Evolutionary conservation across 2,797 vertebrate genomes (phyloP).

Genomic region (Acipenser ruthenus): DNA sequence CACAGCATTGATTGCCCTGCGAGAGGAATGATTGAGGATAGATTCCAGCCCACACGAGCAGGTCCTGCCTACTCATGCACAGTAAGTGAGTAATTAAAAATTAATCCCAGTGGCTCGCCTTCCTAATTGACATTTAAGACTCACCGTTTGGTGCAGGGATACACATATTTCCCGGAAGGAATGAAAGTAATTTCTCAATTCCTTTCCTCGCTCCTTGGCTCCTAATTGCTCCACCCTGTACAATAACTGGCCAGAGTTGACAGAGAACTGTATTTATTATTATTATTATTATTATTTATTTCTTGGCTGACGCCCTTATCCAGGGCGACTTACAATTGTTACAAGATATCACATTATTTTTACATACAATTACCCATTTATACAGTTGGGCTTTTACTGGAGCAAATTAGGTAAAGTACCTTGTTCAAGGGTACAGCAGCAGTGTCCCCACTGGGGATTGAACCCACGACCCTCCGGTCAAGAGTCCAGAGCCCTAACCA

Average conservation of each 20-base stretch:
- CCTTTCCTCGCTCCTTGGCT: not conserved
- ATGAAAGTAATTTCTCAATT: not conserved
- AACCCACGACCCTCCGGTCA: too few relatives aligned
- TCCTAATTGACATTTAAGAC: slow-evolving; percentile 1
- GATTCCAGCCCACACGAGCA: not conserved
- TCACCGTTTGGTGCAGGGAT: not conserved
- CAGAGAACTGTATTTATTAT: not conserved
- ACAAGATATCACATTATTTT: too few relatives aligned
- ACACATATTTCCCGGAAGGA: not conserved
- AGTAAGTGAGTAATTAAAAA: not conserved
- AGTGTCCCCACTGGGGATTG: too few relatives aligned
- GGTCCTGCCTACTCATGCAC: not conserved
- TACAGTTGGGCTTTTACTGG: too few relatives aligned
- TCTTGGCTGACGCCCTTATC: too few relatives aligned
- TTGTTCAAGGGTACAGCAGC: too few relatives aligned
- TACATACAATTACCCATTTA: too few relatives aligned
- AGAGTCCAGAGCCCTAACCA: too few relatives aligned
- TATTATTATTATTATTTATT: too few relatives aligned
- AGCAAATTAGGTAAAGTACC: too few relatives aligned
- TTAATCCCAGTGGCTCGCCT: not conserved
- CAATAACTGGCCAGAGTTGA: not conserved
- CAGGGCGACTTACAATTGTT: too few relatives aligned
- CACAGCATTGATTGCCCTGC: not conserved
- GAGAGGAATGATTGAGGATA: not conserved
- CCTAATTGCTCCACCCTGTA: not conserved